A percentile compares a stretch with the other conserved stretches of the same genome.
Evolutionary conservation across 2,797 vertebrate species (phyloP).

Genomic region (Poecilia picta): DNA sequence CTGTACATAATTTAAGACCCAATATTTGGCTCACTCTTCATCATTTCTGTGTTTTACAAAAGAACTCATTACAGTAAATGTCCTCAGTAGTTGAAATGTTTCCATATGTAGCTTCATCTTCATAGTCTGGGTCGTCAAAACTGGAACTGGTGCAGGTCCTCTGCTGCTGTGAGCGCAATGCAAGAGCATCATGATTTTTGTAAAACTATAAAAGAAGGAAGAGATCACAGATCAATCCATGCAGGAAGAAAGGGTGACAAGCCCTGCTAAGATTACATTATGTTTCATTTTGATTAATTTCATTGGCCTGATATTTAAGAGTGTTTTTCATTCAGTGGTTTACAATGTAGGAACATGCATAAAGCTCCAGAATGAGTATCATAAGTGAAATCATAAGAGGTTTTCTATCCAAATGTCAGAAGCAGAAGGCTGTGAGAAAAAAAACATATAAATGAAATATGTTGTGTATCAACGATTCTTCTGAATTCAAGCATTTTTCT

Average conservation of each 20-base stretch:
- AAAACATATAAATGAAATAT: no score
- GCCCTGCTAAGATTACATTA: background rate
- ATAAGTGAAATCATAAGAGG: no score
- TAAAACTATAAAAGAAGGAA: conserved; percentile 29
- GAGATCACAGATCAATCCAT: background rate
- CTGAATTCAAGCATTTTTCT: no score
- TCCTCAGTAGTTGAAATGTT: background rate
- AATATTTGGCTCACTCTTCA: background rate
- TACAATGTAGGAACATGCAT: no score
- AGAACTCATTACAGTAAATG: conserved; percentile 16
- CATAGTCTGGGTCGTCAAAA: background rate
- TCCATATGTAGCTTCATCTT: conserved; percentile 4
- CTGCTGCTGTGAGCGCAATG: background rate
- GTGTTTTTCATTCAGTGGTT: no score
- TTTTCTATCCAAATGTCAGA: no score
- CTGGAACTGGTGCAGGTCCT: background rate
- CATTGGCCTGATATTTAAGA: background rate
- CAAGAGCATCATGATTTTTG: conserved; percentile 6
- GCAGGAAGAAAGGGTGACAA: background rate
- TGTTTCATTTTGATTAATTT: background rate
- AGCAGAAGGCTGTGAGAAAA: no score
- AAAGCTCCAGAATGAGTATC: no score
- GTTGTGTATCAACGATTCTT: no score
- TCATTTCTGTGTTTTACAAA: background rate
- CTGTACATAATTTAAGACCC: background rate